Evolutionary conservation across 2,888 invertebrate genomes (phyloP), one percentile per base, ranked within the genome.

Genomic region (Leucoptera coffeella): DNA sequence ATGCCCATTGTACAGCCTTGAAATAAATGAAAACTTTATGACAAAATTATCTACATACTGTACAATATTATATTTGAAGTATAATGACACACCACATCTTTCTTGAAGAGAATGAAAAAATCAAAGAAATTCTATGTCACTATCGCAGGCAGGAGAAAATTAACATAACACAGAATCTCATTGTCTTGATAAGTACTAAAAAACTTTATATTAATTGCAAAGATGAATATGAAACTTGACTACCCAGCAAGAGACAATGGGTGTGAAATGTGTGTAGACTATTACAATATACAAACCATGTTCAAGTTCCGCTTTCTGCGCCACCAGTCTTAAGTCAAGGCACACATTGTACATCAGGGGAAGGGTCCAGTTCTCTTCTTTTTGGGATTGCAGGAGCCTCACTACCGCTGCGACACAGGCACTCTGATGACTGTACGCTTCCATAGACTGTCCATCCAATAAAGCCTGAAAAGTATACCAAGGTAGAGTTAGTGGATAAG

Each of bases 361-460:
- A n/a, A 99, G 60, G 38, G 86, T 85, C 97, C 97, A 99, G 54
- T 97, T 97, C 43, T 93, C 93, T 38, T 96, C 96, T 39, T 90
- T 92, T 38, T 89, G 83, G 17, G 78, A 65, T 52, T 93, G 91
- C 25, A 97, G 67, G 28, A 92, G 74, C 49, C 87, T 88, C 0
- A 84, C 83, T 23, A 93, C 80, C 1, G 78, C 73, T 37, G 87
- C 85, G 1, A 88, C 84, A 38, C 88, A 77, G 4, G 75, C 60
- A 38, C 83, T 82, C 48, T 95, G 94, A 35, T 82, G 74, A 33
- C 77, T 77, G 45, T 87, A 92, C 0, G 92, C 90, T 27, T 77
- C 77, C 43, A 76, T 50, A 34, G 73, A 81, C 34, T 78, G 73
- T 20, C 47, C 52, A 19, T 47, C 42, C 28, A 47, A 47, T 4